Conservation (phyloP, 1,140 invertebrate genomes). For the Bombus sylvicola region DNA sequence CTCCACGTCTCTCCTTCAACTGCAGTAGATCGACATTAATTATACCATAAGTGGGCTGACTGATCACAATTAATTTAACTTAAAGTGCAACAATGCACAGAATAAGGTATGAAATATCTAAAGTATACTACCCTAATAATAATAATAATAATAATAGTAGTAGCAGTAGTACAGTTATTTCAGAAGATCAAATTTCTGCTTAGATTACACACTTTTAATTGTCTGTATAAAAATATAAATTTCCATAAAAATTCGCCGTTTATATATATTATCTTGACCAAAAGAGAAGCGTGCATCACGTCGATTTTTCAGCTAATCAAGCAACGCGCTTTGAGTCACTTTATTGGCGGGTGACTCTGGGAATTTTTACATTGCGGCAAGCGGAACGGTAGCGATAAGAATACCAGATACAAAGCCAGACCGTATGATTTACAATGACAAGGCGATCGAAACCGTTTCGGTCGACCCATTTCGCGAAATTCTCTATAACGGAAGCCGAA, state of each 20-base stretch:
- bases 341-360: background rate
- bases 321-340: background rate
- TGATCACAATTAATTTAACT: too few species aligned
- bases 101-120: too few species aligned
- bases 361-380: background rate
- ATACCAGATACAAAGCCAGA: background rate
- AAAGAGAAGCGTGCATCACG: background rate
- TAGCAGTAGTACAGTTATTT: too few species aligned
- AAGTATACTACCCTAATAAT: too few species aligned
- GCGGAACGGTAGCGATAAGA: background rate
- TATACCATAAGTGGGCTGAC: background rate
- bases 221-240: too few species aligned
- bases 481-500: constrained; percentile 59
- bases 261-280: too few species aligned
- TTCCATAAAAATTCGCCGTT: too few species aligned
- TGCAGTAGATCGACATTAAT: background rate
- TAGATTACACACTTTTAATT: too few species aligned
- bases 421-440: constrained; percentile 39
- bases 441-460: constrained; percentile 26
- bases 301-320: background rate
- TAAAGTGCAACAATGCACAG: too few species aligned
- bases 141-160: too few species aligned
- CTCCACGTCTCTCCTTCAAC: background rate
- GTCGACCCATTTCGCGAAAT: constrained; percentile 57
- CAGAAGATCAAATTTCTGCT: too few species aligned